Evolutionary conservation across 2,113 vertebrate species (phyloP).

Genomic region (Burhinus bistriatus): DNA sequence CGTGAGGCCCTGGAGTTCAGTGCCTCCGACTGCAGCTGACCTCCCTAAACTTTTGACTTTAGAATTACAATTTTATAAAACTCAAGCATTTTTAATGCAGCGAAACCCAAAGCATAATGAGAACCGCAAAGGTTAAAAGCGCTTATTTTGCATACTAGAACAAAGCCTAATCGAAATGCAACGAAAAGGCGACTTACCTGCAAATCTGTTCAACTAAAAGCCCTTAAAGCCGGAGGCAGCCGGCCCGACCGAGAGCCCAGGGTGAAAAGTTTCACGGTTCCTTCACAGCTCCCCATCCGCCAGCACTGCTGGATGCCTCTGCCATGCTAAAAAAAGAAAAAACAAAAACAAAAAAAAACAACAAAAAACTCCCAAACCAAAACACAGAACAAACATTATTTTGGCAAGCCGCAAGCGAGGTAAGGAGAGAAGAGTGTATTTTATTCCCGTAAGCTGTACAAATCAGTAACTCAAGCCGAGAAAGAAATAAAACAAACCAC

Average conservation of each 20-base stretch:
- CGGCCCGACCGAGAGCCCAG: background rate
- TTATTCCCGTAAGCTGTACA: background rate
- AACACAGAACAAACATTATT: background rate
- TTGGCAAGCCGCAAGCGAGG: background rate
- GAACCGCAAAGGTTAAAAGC: background rate
- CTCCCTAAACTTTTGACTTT: background rate
- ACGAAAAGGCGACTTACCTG: background rate
- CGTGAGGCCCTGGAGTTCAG: accelerated
- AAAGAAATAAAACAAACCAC: background rate
- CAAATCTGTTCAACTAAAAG: background rate
- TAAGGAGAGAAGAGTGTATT: background rate
- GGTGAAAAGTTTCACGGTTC: background rate
- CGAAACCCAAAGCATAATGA: background rate
- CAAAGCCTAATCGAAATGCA: background rate
- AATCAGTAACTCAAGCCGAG: background rate
- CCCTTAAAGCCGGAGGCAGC: background rate
- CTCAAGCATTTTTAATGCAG: background rate
- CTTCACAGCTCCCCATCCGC: background rate
- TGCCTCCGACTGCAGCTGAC: background rate
- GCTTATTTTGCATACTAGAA: background rate
- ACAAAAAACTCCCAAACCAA: background rate
- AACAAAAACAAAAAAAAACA: background rate
- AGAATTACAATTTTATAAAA: background rate
- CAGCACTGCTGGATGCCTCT: background rate
- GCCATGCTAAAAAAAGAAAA: background rate